Conservation (phyloP, 2,797 vertebrate genomes). For the Morelia viridis region DNA sequence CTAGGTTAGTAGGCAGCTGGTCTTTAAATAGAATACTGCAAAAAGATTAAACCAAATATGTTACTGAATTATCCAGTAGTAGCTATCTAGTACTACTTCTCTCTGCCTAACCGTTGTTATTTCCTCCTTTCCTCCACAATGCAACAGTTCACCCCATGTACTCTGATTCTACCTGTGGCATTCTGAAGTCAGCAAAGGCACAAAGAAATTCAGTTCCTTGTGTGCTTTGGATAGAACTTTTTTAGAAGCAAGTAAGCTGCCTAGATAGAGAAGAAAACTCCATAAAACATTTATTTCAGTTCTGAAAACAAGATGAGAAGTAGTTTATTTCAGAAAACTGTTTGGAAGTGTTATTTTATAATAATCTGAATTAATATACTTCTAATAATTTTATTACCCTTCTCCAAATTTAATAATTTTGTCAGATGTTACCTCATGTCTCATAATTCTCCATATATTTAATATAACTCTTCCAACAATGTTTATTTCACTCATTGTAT, state of each 20-base stretch:
- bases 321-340: constrained; percentile 15
- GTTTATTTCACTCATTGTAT: constrained; percentile 95
- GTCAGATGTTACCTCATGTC: constrained; percentile 83
- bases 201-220: not conserved
- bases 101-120: not conserved
- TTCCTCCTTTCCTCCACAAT: not conserved
- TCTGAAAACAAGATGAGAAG: constrained; percentile 13
- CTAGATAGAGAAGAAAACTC: not conserved
- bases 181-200: not conserved
- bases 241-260: not conserved
- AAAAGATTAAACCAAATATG: not conserved
- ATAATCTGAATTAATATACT: not conserved
- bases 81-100: not conserved
- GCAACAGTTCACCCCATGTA: not conserved
- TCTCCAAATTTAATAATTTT: constrained; percentile 9
- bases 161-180: not conserved
- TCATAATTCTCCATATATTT: constrained; percentile 98
- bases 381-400: not conserved
- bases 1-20: not conserved
- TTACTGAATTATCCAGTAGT: not conserved
- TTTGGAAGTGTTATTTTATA: not conserved
- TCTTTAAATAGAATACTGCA: not conserved
- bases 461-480: constrained; percentile 89
- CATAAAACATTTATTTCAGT: not conserved
- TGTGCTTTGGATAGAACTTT: not conserved